These are phyloP conservation scores for Cecropterus lyciades DNA, from an alignment of 1,140 invertebrate genomes.

Conservation along the genomic window DNA sequence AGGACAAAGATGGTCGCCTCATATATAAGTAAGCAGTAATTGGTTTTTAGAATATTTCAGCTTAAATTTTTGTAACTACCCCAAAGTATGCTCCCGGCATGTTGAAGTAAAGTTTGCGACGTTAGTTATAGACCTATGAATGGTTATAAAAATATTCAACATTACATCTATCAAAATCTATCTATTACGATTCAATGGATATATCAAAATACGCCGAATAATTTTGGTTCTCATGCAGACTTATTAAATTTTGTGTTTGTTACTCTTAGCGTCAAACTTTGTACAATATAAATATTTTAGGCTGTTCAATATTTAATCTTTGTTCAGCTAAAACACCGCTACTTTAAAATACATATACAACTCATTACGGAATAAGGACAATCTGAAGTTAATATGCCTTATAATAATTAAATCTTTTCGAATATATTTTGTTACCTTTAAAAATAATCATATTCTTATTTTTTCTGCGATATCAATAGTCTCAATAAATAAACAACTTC, in stretches of 20 bases:
- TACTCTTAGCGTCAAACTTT: conserved; percentile 73
- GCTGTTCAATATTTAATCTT: conserved; percentile 67
- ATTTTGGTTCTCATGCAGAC: too few relatives aligned
- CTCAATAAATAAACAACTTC: conserved; percentile 75
- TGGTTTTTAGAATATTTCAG: too few relatives aligned
- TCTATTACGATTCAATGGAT: too few relatives aligned
- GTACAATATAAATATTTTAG: conserved; percentile 70
- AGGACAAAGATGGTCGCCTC: too few relatives aligned
- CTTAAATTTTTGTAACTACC: too few relatives aligned
- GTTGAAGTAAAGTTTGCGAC: too few relatives aligned
- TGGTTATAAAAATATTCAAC: too few relatives aligned
- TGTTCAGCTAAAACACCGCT: conserved; percentile 76
- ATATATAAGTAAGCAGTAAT: too few relatives aligned
- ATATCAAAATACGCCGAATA: too few relatives aligned
- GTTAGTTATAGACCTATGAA: too few relatives aligned
- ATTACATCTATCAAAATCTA: too few relatives aligned
- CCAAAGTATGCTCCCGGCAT: too few relatives aligned
- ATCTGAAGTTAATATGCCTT: conserved; percentile 44
- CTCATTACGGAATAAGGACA: conserved; percentile 80
- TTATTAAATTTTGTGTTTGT: conserved; percentile 65
- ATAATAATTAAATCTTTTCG: background rate
- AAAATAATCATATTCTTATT: conserved; percentile 67
- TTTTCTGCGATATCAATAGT: conserved; percentile 75
- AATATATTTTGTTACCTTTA: conserved; percentile 7
- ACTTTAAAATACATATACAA: conserved; percentile 82